Percentiles rank a stretch among this genome's conserved stretches.
Evolutionary conservation across 1,140 invertebrate species (phyloP).

Genomic region (Pentalonia nigronervosa): DNA sequence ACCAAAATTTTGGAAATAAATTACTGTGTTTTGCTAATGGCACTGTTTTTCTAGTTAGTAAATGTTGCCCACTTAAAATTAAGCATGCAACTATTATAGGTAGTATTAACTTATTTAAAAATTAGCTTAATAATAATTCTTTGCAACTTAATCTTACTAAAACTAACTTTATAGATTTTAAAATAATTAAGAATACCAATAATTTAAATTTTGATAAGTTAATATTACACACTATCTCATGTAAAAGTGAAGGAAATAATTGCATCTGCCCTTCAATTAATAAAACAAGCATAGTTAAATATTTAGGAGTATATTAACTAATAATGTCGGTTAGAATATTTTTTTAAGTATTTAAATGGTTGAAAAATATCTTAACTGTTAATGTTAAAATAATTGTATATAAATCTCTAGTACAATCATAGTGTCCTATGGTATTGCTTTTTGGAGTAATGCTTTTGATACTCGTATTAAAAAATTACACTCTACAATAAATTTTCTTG

Average conservation of each 20-base stretch:
- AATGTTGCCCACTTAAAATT: neutral
- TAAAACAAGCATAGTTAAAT: too few species aligned
- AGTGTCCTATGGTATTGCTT: too few species aligned
- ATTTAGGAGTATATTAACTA: neutral
- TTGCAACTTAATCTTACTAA: neutral
- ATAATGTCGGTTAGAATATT: neutral
- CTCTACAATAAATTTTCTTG: too few species aligned
- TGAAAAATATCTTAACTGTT: neutral
- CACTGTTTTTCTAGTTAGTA: too few species aligned
- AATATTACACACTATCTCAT: neutral
- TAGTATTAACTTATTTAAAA: neutral
- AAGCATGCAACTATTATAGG: neutral
- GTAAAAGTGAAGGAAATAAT: too few species aligned
- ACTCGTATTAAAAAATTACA: too few species aligned
- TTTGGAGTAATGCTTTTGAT: too few species aligned
- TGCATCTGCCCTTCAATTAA: too few species aligned
- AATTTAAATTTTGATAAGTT: neutral
- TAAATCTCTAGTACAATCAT: too few species aligned
- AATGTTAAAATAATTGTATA: neutral
- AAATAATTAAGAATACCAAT: neutral
- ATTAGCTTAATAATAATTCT: neutral
- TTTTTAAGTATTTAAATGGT: neutral
- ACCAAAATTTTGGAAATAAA: too few species aligned
- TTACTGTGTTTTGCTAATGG: too few species aligned
- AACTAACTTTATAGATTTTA: neutral